Evolutionary conservation across 2,888 invertebrate genomes (phyloP).

Genomic region (Pheosia tremula): DNA sequence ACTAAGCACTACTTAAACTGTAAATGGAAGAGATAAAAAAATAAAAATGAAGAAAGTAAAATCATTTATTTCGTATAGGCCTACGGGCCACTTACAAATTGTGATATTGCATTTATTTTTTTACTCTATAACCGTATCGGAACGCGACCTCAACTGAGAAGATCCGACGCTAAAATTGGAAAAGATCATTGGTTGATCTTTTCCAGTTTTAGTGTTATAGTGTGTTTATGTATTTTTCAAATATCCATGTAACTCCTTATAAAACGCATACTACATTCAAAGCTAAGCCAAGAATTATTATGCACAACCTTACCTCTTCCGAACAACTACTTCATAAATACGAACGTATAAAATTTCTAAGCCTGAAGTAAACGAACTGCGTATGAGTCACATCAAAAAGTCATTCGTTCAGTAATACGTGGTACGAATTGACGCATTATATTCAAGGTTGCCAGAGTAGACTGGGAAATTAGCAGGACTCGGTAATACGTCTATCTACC

Average conservation of each 20-base stretch:
- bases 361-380: conserved; percentile 46
- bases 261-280: no score
- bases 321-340: conserved; percentile 6
- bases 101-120: no score
- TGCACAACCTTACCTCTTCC: neutral
- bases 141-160: no score
- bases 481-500: neutral
- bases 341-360: conserved; percentile 38
- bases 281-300: neutral
- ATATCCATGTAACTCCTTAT: no score
- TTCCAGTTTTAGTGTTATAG: no score
- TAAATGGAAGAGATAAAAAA: neutral
- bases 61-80: no score
- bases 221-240: no score
- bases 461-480: neutral
- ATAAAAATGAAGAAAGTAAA: no score
- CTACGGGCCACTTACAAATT: no score
- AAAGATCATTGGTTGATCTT: no score
- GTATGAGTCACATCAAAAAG: conserved; percentile 45
- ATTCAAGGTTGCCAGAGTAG: conserved; percentile 3
- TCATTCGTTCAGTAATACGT: conserved; percentile 37
- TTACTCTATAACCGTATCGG: no score
- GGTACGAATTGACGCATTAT: conserved; percentile 35
- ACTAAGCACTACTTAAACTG: neutral
- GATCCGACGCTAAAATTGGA: no score